Percentiles rank a stretch among this genome's conserved stretches.
Conservation (phyloP, 2,113 vertebrate species). For the Chelonoidis abingdonii region DNA sequence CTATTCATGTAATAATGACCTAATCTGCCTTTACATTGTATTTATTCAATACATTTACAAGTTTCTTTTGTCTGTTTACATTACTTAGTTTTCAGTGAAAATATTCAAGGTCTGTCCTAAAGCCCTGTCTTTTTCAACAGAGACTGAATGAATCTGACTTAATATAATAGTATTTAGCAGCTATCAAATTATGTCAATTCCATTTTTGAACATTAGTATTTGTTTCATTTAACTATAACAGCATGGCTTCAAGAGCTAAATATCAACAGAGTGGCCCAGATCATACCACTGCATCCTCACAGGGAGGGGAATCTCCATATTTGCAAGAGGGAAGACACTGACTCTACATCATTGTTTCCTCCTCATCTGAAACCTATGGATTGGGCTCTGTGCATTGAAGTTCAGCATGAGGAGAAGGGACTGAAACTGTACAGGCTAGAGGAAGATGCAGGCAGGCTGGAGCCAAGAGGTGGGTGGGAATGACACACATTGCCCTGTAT, state of each 20-base stretch:
- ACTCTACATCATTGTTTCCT: neutral
- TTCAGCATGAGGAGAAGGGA: neutral
- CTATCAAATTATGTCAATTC: neutral
- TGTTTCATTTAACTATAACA: neutral
- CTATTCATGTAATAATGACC: neutral
- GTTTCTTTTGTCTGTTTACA: neutral
- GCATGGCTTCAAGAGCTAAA: neutral
- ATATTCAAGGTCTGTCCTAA: neutral
- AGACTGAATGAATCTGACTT: neutral
- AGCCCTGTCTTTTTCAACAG: neutral
- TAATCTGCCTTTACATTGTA: neutral
- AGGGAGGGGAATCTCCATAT: neutral
- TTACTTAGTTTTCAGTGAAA: slow-evolving; percentile 6
- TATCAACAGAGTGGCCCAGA: neutral
- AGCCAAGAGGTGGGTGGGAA: neutral
- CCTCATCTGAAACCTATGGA: neutral
- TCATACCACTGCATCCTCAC: neutral
- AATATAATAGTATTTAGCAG: neutral
- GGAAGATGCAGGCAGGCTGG: neutral
- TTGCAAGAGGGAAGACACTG: neutral
- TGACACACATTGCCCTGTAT: neutral
- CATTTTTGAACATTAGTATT: neutral
- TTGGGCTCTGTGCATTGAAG: neutral
- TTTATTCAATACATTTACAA: neutral
- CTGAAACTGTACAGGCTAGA: neutral